A percentile compares a stretch with the other conserved stretches of the same genome.
Conservation (phyloP, 2,888 invertebrate genomes). For the Portevinia maculata region DNA sequence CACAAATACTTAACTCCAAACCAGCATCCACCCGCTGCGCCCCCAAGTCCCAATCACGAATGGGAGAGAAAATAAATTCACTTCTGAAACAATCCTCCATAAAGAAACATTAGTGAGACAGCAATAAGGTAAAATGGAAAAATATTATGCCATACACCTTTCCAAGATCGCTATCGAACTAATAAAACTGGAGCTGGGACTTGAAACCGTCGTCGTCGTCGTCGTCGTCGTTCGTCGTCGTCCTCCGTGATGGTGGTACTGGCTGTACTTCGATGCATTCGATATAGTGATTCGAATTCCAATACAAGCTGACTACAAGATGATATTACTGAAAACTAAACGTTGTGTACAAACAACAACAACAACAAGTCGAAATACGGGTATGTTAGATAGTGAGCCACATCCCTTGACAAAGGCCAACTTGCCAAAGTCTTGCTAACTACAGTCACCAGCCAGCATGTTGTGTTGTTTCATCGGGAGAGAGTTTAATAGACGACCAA, state of each 20-base stretch:
- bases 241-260: conserved; percentile 15
- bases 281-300: conserved; percentile 69
- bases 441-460: conserved; percentile 22
- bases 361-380: conserved; percentile 39
- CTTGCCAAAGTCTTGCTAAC: conserved; percentile 22
- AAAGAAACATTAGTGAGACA: conserved; percentile 77
- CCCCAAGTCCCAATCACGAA: not conserved
- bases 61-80: conserved; percentile 74
- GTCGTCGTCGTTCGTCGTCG: not conserved
- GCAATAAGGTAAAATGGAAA: conserved; percentile 77
- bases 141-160: conserved; percentile 76
- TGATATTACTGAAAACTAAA: conserved; percentile 35
- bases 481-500: conserved; percentile 56
- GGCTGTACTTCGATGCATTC: conserved; percentile 65
- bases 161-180: conserved; percentile 76
- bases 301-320: conserved; percentile 63
- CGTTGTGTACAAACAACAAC: conserved; percentile 5
- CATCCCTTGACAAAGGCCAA: conserved; percentile 65
- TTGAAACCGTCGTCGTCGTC: conserved; percentile 5
- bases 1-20: conserved; percentile 52
- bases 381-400: conserved; percentile 55
- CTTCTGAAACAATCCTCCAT: conserved; percentile 77
- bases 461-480: conserved; percentile 21
- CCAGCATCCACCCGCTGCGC: conserved; percentile 27
- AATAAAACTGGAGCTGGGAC: conserved; percentile 72